A percentile compares a stretch with the other conserved stretches of the same genome.
These are phyloP conservation scores for Hippopotamus amphibius DNA, from an alignment of 2,113 vertebrate species.

Conservation along the genomic window DNA sequence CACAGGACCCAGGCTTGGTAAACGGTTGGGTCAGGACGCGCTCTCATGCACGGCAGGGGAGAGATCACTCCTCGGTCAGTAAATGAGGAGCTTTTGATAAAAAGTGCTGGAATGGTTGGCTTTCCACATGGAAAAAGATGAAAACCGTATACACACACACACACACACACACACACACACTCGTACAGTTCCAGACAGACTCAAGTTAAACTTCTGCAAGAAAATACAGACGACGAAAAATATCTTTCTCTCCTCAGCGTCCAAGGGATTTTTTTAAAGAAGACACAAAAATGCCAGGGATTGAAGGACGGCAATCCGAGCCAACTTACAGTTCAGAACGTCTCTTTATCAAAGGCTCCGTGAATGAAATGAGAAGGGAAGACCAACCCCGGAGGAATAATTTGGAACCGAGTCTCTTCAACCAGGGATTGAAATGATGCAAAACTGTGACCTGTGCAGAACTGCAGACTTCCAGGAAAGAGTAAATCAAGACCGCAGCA, in stretches of 20 bases:
- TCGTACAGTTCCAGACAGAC: background rate
- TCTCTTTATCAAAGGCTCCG: background rate
- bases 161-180: background rate
- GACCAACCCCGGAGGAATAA: background rate
- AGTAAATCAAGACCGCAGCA: background rate
- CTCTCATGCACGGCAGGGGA: too few relatives aligned
- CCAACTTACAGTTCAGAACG: background rate
- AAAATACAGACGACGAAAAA: background rate
- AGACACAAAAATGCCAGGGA: background rate
- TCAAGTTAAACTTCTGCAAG: background rate
- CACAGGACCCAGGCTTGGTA: background rate
- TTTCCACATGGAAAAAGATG: background rate
- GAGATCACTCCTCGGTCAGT: background rate
- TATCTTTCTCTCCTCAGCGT: background rate
- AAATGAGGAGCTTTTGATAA: background rate
- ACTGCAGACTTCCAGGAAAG: background rate
- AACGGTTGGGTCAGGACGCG: accelerated
- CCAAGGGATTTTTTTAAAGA: background rate
- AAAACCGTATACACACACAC: background rate
- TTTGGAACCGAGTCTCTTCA: background rate
- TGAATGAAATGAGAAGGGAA: too few relatives aligned
- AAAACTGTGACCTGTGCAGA: accelerated
- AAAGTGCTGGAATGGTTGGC: background rate
- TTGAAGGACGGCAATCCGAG: background rate
- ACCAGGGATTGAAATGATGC: background rate